Percentiles rank a stretch among this genome's conserved stretches.
Conservation (phyloP, 2,888 invertebrate species). For the Phymatocera aterrima region DNA sequence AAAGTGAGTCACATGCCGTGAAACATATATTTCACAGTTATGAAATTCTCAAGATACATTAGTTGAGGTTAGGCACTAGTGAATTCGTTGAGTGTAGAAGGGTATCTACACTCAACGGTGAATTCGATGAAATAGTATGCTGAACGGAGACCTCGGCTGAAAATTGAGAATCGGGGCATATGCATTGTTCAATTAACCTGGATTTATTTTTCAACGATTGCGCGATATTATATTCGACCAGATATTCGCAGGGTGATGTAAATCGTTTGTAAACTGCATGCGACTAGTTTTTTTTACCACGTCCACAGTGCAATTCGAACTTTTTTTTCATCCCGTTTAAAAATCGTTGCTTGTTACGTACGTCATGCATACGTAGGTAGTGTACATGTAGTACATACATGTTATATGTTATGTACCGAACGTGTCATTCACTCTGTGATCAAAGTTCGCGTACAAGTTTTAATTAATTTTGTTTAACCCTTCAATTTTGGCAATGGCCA, state of each 20-base stretch:
- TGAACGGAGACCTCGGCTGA: too few species aligned
- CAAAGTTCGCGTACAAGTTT: slow-evolving; percentile 16
- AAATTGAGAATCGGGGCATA: too few species aligned
- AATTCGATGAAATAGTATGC: too few species aligned
- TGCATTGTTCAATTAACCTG: too few species aligned
- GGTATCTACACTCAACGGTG: too few species aligned
- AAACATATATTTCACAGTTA: too few species aligned
- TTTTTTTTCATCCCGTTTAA: not conserved
- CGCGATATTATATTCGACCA: too few species aligned
- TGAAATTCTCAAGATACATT: too few species aligned
- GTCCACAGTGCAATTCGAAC: not conserved
- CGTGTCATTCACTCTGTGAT: slow-evolving; percentile 12
- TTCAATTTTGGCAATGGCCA: not conserved
- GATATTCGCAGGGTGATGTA: not conserved
- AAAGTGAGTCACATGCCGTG: too few species aligned
- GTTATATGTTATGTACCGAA: not conserved
- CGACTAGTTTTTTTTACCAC: not conserved
- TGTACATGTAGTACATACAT: not conserved
- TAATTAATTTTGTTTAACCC: slow-evolving; percentile 20
- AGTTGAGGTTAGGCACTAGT: too few species aligned
- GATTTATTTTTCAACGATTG: too few species aligned
- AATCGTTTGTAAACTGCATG: not conserved
- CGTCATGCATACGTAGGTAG: not conserved
- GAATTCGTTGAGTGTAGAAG: too few species aligned
- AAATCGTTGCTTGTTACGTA: not conserved